Conservation (phyloP, 2,888 invertebrate genomes). For the Vanessa cardui region DNA sequence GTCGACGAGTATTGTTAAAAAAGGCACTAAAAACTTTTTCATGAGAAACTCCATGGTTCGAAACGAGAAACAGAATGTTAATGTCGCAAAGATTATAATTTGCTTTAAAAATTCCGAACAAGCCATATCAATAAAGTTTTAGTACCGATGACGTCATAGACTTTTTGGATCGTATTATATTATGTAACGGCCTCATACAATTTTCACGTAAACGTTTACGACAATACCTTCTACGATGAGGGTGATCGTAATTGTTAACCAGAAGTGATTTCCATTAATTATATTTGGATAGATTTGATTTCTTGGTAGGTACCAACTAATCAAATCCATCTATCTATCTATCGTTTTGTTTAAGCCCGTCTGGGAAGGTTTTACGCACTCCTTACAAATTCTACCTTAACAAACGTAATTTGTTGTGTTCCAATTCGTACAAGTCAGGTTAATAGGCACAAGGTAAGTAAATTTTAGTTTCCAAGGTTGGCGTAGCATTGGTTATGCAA, state of each 20-base stretch:
- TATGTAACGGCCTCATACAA: conserved; percentile 3
- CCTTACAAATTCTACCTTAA: no score
- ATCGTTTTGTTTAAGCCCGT: no score
- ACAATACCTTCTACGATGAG: neutral
- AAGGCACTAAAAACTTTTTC: neutral
- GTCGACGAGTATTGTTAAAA: neutral
- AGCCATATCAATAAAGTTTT: neutral
- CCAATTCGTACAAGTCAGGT: no score
- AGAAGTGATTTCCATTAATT: neutral
- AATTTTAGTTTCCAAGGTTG: no score
- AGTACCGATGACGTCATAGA: neutral
- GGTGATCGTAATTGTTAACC: neutral
- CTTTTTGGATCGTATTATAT: conserved; percentile 11
- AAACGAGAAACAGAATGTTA: neutral
- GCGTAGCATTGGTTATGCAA: no score
- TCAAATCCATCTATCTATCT: no score
- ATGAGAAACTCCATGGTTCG: neutral
- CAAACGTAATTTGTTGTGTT: no score
- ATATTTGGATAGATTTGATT: no score
- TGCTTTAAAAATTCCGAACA: neutral
- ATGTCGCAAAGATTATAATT: neutral
- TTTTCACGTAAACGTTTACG: conserved; percentile 9
- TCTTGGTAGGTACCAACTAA: no score
- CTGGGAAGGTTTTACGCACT: no score
- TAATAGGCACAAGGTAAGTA: no score